These are phyloP conservation scores for Drosophila siamana DNA, from an alignment of 2,888 invertebrate genomes.

Conservation along the genomic window DNA sequence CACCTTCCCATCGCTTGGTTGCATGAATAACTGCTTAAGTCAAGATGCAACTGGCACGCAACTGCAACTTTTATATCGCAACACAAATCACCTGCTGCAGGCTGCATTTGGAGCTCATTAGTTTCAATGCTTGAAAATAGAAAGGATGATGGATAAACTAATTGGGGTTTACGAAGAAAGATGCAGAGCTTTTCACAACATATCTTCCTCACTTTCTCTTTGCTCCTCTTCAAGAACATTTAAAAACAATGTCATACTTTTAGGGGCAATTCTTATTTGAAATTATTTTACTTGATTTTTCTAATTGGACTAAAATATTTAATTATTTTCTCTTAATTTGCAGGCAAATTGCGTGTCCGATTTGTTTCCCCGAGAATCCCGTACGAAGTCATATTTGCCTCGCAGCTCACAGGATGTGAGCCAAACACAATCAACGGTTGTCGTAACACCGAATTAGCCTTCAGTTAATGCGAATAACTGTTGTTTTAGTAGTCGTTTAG, in stretches of 20 bases:
- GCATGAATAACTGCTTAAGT: conserved; percentile 6
- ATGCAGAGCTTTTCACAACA: not conserved
- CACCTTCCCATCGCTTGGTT: conserved; percentile 20
- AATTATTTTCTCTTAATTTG: conserved; percentile 47
- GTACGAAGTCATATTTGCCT: conserved; percentile 76
- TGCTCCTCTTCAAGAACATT: not conserved
- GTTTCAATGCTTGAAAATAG: conserved; percentile 2
- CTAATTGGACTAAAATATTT: not conserved
- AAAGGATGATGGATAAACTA: not conserved
- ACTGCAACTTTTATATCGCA: conserved; percentile 4
- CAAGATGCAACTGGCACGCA: conserved; percentile 18
- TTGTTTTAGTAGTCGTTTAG: conserved; percentile 33
- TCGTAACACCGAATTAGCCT: conserved; percentile 62
- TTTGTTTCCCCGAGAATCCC: conserved; percentile 67
- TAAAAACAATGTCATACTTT: conserved; percentile 57
- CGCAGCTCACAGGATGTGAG: conserved; percentile 77
- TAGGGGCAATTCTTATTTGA: conserved; percentile 43
- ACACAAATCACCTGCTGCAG: conserved; percentile 23
- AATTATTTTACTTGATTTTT: not conserved
- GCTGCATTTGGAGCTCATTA: conserved; percentile 51
- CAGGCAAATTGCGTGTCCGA: conserved; percentile 85
- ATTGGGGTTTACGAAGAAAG: not conserved
- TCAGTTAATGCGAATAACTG: conserved; percentile 1
- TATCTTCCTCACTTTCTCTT: not conserved
- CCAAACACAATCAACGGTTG: conserved; percentile 63